These are phyloP conservation scores for Sitobion miscanthi DNA, from an alignment of 1,140 invertebrate species.

Conservation along the genomic window DNA sequence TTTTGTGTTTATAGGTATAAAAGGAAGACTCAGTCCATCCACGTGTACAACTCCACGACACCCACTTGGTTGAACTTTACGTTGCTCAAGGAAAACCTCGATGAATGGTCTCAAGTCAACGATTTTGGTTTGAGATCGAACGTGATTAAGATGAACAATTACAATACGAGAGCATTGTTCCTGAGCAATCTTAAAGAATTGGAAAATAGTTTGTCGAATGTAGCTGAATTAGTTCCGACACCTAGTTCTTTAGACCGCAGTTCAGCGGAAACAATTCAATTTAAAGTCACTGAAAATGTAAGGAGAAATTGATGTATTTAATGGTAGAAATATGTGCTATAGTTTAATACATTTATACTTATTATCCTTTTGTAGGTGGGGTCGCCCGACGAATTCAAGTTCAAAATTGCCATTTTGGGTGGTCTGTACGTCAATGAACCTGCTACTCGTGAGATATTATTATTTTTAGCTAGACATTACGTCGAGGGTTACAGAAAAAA, in stretches of 20 bases:
- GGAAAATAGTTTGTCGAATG: conserved; percentile 25
- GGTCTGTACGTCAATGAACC: conserved; percentile 84
- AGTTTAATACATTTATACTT: not conserved
- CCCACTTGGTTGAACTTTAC: conserved; percentile 78
- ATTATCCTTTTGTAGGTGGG: conserved; percentile 57
- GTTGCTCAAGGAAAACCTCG: conserved; percentile 75
- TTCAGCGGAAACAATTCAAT: not conserved
- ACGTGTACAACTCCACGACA: conserved; percentile 67
- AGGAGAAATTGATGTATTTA: not conserved
- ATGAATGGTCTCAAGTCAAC: conserved; percentile 79
- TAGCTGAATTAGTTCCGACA: conserved; percentile 25
- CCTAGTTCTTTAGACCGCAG: not conserved
- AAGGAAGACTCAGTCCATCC: conserved; percentile 68
- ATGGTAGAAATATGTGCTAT: not conserved
- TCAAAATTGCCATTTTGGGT: conserved; percentile 81
- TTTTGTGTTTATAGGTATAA: conserved; percentile 69
- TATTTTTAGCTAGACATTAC: conserved; percentile 84
- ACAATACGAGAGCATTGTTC: conserved; percentile 34
- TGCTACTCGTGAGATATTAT: conserved; percentile 80
- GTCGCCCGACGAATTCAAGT: conserved; percentile 77
- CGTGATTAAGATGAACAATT: conserved; percentile 58
- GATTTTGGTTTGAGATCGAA: conserved; percentile 73
- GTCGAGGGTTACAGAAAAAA: conserved; percentile 72
- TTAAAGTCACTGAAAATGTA: conserved; percentile 49
- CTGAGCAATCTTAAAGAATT: not conserved